These are phyloP conservation scores for Omphaloscelis lunosa DNA, from an alignment of 2,888 invertebrate genomes.

Conservation along the genomic window DNA sequence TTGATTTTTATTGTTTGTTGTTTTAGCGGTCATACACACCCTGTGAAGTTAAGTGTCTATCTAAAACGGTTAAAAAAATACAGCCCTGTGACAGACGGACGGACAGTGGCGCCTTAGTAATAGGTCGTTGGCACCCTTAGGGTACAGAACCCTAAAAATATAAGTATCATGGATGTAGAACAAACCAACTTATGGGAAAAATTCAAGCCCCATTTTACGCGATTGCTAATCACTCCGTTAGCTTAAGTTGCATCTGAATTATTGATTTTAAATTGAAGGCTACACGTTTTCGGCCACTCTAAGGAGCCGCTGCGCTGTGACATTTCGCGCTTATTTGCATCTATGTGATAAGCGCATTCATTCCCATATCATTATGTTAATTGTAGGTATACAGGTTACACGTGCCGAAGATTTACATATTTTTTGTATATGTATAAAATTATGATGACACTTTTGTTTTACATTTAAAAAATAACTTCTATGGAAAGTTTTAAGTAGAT, in stretches of 20 bases:
- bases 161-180: neutral
- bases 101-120: neutral
- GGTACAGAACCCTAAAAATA: too few species aligned
- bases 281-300: neutral
- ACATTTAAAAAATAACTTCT: neutral
- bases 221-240: neutral
- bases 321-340: constrained; percentile 22
- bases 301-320: neutral
- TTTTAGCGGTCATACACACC: neutral
- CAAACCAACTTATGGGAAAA: neutral
- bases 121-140: neutral
- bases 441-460: neutral
- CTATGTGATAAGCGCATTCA: constrained; percentile 7
- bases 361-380: constrained; percentile 26
- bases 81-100: neutral
- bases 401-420: constrained; percentile 26
- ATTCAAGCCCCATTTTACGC: neutral
- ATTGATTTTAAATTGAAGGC: constrained; percentile 4
- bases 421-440: constrained; percentile 3
- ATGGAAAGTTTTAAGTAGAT: neutral
- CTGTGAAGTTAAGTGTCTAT: neutral
- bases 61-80: neutral
- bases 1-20: neutral
- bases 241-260: constrained; percentile 3
- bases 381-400: constrained; percentile 15